phyloP scores from a whole-genome alignment of 2,888 invertebrate genomes.

The Bhutanitis thaidina region DNA sequence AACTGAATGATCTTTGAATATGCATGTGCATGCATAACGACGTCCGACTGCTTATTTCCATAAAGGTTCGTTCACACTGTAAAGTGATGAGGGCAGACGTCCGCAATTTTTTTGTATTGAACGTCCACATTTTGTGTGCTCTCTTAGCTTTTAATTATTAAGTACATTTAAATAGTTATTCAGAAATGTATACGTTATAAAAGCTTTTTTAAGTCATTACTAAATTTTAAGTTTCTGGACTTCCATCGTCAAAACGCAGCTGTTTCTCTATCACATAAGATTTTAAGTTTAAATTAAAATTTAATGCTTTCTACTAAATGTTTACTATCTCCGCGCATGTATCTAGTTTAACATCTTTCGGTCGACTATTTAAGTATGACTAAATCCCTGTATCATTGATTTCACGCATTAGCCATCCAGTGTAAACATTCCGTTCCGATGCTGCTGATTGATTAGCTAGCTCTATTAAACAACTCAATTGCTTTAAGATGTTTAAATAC shows the following conservation, averaged over 20 bases:
- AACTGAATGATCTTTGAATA: constrained; percentile 72
- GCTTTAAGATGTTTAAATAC: constrained; percentile 2
- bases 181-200: too few species aligned
- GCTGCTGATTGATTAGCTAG: constrained; percentile 14
- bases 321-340: too few species aligned
- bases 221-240: too few species aligned
- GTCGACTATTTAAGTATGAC: not conserved
- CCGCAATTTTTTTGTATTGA: not conserved
- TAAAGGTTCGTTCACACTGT: constrained; percentile 20
- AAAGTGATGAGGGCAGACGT: not conserved
- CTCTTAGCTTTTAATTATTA: too few species aligned
- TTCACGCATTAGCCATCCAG: constrained; percentile 4
- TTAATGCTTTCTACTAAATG: too few species aligned
- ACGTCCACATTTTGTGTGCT: not conserved
- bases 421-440: constrained; percentile 8
- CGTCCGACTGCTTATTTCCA: constrained; percentile 44
- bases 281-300: too few species aligned
- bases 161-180: too few species aligned
- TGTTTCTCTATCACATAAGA: too few species aligned
- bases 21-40: constrained; percentile 54
- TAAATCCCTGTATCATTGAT: constrained; percentile 5
- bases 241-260: too few species aligned
- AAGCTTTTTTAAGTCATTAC: too few species aligned
- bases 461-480: constrained; percentile 9
- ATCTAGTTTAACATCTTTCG: not conserved